Percentiles rank a stretch among this genome's conserved stretches.
phyloP scores from a whole-genome alignment of 2,113 vertebrate genomes.

The Coryphaenoides rupestris region DNA sequence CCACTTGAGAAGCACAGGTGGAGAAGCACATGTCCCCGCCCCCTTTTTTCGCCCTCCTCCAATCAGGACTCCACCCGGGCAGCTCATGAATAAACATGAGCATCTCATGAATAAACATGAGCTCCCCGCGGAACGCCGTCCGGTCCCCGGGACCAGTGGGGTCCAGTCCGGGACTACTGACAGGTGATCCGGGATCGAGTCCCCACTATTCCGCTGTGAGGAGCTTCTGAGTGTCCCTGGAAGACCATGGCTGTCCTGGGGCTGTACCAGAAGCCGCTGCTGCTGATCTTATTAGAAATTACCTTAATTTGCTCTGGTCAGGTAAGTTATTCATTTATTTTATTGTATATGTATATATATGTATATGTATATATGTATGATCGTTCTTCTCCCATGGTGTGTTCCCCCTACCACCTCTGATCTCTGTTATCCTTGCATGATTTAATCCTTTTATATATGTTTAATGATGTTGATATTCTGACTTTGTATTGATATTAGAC shows the following conservation, averaged over 20 bases:
- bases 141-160: constrained; percentile 61
- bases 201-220: constrained; percentile 45
- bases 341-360: no score
- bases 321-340: no score
- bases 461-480: background rate
- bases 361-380: background rate
- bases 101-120: no score
- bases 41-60: no score
- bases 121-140: background rate
- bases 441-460: no score
- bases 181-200: constrained; percentile 55
- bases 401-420: background rate
- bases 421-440: background rate
- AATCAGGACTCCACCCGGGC: no score
- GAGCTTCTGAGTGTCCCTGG: constrained; percentile 46
- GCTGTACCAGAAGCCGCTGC: constrained; percentile 43
- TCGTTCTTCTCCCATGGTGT: constrained; percentile 14
- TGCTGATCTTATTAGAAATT: constrained; percentile 78
- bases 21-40: no score
- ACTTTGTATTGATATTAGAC: background rate
- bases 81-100: no score
- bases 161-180: constrained; percentile 52
- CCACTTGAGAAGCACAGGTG: no score
- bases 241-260: constrained; percentile 70
- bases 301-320: constrained; percentile 82